Evolutionary conservation across 2,888 invertebrate species (phyloP), one percentile per base, ranked within the genome.

Genomic region (Syrphus vitripennis): DNA sequence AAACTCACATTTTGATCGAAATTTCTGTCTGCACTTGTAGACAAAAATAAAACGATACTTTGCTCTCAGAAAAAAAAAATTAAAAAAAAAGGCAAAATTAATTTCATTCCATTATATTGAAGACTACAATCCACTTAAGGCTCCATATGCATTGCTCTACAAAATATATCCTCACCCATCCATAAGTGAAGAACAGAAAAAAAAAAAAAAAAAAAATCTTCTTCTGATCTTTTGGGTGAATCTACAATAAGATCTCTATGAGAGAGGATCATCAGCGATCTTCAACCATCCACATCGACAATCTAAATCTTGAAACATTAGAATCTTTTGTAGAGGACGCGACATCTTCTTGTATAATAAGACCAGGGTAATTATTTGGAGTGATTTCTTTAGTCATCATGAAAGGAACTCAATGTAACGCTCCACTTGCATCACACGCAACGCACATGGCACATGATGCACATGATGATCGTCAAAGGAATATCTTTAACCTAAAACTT

Each of bases 11-110:
- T 53, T 74, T 45, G 72, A 45, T 69, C 48, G 57, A 24, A 69
- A 34, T 19, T 48, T 75, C 74, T 83, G 83, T 83, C 79, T 79
- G 79, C 83, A 74, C 79, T 79, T 74, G 69, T n/a, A 79, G 79
- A 79, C 83, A 50, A 77, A 81, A 79, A 80, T 74, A 67, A 57
- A 37, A 59, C 16, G 48, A 82, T 65, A 50, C 63, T 40, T 37
- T 24, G 24, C 10, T 16, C 16, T 26, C 3, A 2, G 1, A 29
- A 2, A 24, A 21, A 12, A 16, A 9, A 12, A 31, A n/a, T n/a
- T n/a, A 55, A 31, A 29, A 50, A 53, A 55, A 59, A 57, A 63
- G 19, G 7, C 24, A 61, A 26, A 78, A 83, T 83, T 83, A 83
- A 78, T 78, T 78, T 72, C 50, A 6, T 24, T 78, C 50, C 59